Evolutionary conservation across 2,797 vertebrate genomes (phyloP), one percentile per base, ranked within the genome.

Genomic region (Squalus acanthias): DNA sequence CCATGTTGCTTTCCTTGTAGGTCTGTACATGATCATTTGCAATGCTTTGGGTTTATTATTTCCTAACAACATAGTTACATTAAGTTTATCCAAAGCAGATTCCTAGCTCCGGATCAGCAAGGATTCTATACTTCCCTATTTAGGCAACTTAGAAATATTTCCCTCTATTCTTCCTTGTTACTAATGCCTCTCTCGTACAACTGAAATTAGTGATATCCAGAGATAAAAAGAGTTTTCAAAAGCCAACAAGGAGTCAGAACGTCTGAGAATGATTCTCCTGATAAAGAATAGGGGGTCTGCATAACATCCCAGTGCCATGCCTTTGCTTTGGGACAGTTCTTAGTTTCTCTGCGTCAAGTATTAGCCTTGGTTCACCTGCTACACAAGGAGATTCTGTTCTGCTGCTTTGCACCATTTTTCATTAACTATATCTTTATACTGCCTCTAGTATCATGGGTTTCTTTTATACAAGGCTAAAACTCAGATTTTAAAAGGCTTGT

Each of bases 241-340:
- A 95, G 70, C 29, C 50, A 95, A 76, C 50, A 60, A 95, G 70
- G 94, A 95, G 94, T 95, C 94, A 95, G 46, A 53, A 39, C 29
- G 70, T 95, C 94, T 95, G 94, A 74, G 94, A 95, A 76, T 76
- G 94, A 95, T 95, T 26, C 70, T 95, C 13, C 94, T 76, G 94
- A 95, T 95, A 95, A 95, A 95, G 94, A 76, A 33, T 50, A 57
- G 50, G 1, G 70, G 46, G 94, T 95, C 94, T 95, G 94, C 39
- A 26, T 95, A 95, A 95, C 29, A 53, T 95, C 94, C 60, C 50
- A 74, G 29, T 24, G 57, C 70, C 70, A 74, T 69, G 26, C 39
- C 70, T 95, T 70, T 57, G 26, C 50, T 76, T 53, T 17, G 15
- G 24, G 70, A 95, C 94, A 76, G 94, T 95, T 72, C 69, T 95